These are phyloP conservation scores for Plemyria rubiginata DNA, from an alignment of 2,888 invertebrate species.

Conservation along the genomic window DNA sequence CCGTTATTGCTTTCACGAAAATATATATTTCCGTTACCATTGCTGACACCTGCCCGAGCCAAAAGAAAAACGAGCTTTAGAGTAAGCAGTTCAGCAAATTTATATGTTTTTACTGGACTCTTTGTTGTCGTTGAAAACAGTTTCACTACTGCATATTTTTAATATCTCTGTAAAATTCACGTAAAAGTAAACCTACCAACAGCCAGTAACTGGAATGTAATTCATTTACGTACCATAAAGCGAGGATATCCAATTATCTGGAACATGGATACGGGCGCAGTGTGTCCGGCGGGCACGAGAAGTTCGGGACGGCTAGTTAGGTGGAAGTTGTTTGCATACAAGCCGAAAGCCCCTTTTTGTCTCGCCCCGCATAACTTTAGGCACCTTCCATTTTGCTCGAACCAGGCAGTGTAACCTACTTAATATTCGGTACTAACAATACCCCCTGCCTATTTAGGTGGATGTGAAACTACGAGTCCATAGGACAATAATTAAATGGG, in stretches of 20 bases:
- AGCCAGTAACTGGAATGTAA: constrained; percentile 23
- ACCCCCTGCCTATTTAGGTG: not conserved
- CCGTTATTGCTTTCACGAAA: constrained; percentile 14
- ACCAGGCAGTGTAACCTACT: not conserved
- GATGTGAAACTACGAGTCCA: not conserved
- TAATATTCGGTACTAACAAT: not conserved
- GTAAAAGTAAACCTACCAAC: constrained; percentile 4
- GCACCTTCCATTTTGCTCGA: constrained; percentile 24
- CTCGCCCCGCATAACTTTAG: constrained; percentile 37
- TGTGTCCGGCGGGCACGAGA: constrained; percentile 46
- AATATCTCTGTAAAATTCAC: not conserved
- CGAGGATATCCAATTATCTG: constrained; percentile 56
- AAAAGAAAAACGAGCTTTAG: not conserved
- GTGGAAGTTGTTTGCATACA: constrained; percentile 62
- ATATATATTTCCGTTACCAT: constrained; percentile 9
- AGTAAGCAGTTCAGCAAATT: too few relatives aligned
- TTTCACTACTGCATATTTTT: not conserved
- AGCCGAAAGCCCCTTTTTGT: constrained; percentile 46
- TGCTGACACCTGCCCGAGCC: not conserved
- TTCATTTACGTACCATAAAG: constrained; percentile 30
- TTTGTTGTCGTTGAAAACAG: not conserved
- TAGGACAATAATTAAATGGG: too few relatives aligned
- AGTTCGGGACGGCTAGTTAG: constrained; percentile 49
- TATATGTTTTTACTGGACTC: too few relatives aligned
- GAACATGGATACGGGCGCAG: constrained; percentile 55